Percentiles rank a stretch among this genome's conserved stretches.
These are phyloP conservation scores for Haliclona indistincta DNA, from an alignment of 37 sponge, comb jelly and placozoan species.

Conservation along the genomic window DNA sequence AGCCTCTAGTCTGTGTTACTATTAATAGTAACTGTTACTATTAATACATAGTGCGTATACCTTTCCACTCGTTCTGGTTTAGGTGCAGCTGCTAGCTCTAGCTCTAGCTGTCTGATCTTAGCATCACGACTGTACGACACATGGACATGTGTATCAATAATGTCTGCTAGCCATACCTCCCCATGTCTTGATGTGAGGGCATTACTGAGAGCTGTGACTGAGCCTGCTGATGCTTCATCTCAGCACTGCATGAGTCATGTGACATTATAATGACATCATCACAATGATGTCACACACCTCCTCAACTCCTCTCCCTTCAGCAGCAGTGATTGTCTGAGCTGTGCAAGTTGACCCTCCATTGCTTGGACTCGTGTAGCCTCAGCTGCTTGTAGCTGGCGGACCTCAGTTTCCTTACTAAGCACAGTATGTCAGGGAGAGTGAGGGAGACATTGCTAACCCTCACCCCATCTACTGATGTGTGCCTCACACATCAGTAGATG, in stretches of 20 bases:
- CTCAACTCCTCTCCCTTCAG: conserved; percentile 29
- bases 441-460: too few species aligned
- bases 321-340: conserved; percentile 17
- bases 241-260: conserved; percentile 5
- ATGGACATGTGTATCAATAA: not conserved
- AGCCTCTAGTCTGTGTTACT: conserved; percentile 30
- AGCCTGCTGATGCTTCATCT: conserved; percentile 4
- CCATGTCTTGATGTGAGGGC: conserved; percentile 31
- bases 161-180: conserved; percentile 1
- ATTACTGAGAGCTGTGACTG: conserved; percentile 1
- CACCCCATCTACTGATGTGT: too few species aligned
- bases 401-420: not conserved
- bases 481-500: too few species aligned
- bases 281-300: conserved; percentile 6
- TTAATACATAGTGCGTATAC: conserved; percentile 12
- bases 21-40: not conserved
- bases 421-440: too few species aligned
- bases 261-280: not conserved
- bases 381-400: not conserved
- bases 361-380: conserved; percentile 8
- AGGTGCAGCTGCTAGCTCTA: conserved; percentile 70
- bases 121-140: conserved; percentile 46
- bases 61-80: conserved; percentile 52
- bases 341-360: conserved; percentile 31
- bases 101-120: conserved; percentile 51